Base-by-base conservation (phyloP, 2,888 invertebrate genomes). In the Vandiemenella viatica region DNA sequence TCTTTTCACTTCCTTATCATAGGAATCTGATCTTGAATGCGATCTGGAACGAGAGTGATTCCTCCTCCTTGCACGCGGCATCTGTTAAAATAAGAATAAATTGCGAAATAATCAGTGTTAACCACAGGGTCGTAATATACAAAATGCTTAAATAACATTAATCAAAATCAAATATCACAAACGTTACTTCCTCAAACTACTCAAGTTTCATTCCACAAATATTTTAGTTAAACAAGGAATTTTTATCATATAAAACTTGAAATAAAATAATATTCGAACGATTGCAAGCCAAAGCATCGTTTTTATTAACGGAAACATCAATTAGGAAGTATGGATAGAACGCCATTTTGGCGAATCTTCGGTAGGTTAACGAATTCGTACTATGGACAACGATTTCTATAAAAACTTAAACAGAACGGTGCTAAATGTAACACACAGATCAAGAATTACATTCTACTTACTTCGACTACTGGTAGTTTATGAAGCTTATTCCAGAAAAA, bases 1-100 rank as follows among this genome's bases (percentile, higher is more conserved):
- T 55, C 83, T 72, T 66, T 86, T 86, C 54, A 78, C 59, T 79
- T 57, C 56, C 40, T 54, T 44, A 20, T 52, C 80, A 58, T 67
- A 68, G 1, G 76, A 76, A 50, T 73, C 65, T 45, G 77, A 75
- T 69, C 63, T 69, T 66, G 61, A 72, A 69, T 61, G 68, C 1
- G 76, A 76, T 51, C 74, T 65, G 45, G 77, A 75, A 68, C 63
- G 70, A 66, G 62, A 72, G 69, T 61, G 72, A 41, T 49, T 40
- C 40, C 50, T 44, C 32, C 32, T 32, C 10, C 32, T 10, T 32
- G 32, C 32, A 32, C 32, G 32, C 32, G 32, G 32, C 32, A 32
- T 32, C 32, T 32, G 32, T 13, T n/a, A 32, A 32, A 2, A 32
- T 32, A 32, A 2, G 2, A 32, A n/a, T 32, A 13, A 32, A 32